Conservation (phyloP, 1,140 invertebrate genomes). For the Bombus haemorrhoidalis region DNA sequence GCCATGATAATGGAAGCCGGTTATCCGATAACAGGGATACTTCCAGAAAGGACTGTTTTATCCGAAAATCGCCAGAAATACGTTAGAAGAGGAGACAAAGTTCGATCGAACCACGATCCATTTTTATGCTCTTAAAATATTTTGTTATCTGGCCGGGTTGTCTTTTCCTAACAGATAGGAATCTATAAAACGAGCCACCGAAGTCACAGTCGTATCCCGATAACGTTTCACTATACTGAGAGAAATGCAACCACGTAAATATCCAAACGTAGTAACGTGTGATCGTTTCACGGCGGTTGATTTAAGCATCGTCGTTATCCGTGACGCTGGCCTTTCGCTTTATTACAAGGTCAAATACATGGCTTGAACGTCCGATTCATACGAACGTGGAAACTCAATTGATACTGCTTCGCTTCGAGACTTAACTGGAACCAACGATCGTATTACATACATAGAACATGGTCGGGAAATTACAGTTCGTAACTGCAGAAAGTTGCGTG, state of each 20-base stretch:
- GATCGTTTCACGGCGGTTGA: neutral
- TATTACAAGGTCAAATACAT: conserved; percentile 12
- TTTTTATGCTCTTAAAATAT: too few species aligned
- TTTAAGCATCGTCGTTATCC: neutral
- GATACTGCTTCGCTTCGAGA: neutral
- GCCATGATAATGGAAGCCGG: neutral
- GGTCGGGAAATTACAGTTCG: conserved; percentile 18
- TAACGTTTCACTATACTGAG: too few species aligned
- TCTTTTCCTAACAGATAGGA: too few species aligned
- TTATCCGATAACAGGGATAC: neutral
- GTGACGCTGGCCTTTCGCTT: neutral
- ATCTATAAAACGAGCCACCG: too few species aligned
- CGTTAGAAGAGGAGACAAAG: too few species aligned
- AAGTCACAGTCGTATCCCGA: too few species aligned
- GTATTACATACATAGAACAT: neutral
- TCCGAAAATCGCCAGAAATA: neutral
- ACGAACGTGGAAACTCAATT: neutral
- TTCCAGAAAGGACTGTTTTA: neutral
- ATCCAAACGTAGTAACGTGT: neutral
- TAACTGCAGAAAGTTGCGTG: conserved; percentile 7
- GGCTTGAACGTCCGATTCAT: neutral
- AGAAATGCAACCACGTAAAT: neutral
- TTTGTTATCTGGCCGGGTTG: too few species aligned
- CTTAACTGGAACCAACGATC: neutral
- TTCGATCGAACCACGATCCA: neutral